Evolutionary conservation across 2,113 vertebrate species (phyloP).

Genomic region (Varanus salvator): DNA sequence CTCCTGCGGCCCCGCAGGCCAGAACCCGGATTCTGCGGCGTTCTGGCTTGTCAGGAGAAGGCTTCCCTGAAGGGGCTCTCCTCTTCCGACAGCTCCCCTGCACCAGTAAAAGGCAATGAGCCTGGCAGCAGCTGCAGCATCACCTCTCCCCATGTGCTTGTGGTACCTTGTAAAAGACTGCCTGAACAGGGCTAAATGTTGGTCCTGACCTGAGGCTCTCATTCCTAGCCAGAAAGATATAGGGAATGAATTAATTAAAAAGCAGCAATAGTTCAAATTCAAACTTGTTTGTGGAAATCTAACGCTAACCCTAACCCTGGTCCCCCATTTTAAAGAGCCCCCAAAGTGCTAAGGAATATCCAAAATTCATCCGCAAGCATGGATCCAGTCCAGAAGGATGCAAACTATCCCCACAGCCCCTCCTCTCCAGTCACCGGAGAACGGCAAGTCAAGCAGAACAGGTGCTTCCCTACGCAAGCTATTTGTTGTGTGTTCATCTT

Average conservation of each 20-base stretch:
- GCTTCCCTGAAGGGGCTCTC: too few species aligned
- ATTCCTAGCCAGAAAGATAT: background rate
- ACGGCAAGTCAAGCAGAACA: background rate
- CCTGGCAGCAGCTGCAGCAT: too few species aligned
- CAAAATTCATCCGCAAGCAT: conserved; percentile 33
- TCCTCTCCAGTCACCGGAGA: conserved; percentile 17
- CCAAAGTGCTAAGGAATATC: conserved; percentile 34
- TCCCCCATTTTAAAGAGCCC: conserved; percentile 16
- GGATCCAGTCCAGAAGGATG: conserved; percentile 29
- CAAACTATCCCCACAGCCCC: conserved; percentile 6
- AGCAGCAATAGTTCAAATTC: background rate
- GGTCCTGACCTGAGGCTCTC: conserved; percentile 13
- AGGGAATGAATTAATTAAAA: background rate
- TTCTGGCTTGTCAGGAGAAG: too few species aligned
- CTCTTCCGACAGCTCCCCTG: too few species aligned
- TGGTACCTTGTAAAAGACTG: too few species aligned
- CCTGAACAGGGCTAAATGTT: background rate
- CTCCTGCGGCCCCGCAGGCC: too few species aligned
- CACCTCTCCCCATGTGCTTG: too few species aligned
- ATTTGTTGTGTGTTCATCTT: too few species aligned
- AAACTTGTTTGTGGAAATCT: background rate
- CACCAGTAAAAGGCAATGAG: too few species aligned
- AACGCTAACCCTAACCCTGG: background rate
- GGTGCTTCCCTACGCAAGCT: too few species aligned
- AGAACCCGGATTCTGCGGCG: too few species aligned